A percentile compares a stretch with the other conserved stretches of the same genome.
Evolutionary conservation across 2,797 vertebrate species (phyloP).

Genomic region (Carcharodon carcharias): DNA sequence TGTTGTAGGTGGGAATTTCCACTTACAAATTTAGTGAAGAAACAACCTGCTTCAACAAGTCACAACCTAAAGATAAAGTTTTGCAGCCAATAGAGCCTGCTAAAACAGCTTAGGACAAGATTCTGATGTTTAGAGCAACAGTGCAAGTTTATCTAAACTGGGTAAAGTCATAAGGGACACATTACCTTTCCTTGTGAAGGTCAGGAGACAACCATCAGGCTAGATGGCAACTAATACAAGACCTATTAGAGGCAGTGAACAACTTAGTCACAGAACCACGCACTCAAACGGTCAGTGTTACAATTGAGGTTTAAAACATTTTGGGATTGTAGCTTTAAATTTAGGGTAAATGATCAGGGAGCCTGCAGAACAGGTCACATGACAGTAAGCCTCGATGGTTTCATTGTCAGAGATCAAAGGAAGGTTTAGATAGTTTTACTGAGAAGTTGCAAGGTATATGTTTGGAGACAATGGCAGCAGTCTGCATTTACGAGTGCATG

Average conservation of each 20-base stretch:
- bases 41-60: neutral
- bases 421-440: no score
- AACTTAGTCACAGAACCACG: neutral
- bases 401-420: no score
- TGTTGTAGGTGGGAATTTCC: neutral
- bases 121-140: no score
- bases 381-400: no score
- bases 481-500: no score
- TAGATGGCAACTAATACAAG: neutral
- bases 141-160: no score
- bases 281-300: neutral
- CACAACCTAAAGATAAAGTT: neutral
- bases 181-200: neutral
- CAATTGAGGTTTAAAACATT: neutral
- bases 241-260: neutral
- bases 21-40: neutral
- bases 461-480: no score
- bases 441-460: no score
- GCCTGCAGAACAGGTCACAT: no score
- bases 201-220: neutral
- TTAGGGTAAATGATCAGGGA: no score
- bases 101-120: conserved; percentile 15
- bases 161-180: neutral
- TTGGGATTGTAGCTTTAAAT: neutral
- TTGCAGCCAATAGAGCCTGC: neutral